Base-by-base conservation (phyloP, 1,140 invertebrate species). In the Meloidogyne hapla region DNA sequence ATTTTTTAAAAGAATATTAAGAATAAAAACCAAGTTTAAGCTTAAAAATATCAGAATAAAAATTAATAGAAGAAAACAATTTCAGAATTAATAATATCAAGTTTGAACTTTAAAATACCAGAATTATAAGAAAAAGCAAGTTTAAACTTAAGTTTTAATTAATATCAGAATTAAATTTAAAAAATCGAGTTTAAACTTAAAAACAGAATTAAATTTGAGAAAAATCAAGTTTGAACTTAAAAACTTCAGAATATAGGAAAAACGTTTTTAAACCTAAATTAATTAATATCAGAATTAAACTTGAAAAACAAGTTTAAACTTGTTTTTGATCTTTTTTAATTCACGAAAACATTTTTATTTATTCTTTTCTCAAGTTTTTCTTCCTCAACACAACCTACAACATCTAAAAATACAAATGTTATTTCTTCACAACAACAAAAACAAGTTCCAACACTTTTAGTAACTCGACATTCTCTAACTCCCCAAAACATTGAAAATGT, bases 401-500 rank as follows among this genome's bases (percentile, higher is more conserved):
- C 18, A 15, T 56, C 48, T n/a, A 56, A 56, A 56, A 56, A 56
- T 5, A 56, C 33, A 33, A 33, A 8, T n/a, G 48, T 64, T 73
- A 9, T 25, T 28, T 6, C 9, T 9, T 4, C 12, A 64, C 62
- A 33, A 8, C 6, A 21, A 10, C 70, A 73, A 56, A 61, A 61
- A 38, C 70, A 73, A 38, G 56, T 73, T 42, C 70, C 70, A 64
- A 73, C 26, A n/a, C 21, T 73, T 28, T 63, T 64, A 10, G 56
- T 73, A 8, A 73, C 70, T 8, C 70, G 70, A 5, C 48, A 28
- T 4, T 73, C 70, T 25, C 33, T 73, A 62, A 75, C 84, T 15
- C 78, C 83, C 4, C 72, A 82, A 1, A 69, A 82, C 33, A 75
- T 76, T 1, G 65, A 18, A 61, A 26, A 12, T 28, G 56, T 12